Conservation (phyloP, 2,797 vertebrate species). For the Nannoperca obscura region DNA sequence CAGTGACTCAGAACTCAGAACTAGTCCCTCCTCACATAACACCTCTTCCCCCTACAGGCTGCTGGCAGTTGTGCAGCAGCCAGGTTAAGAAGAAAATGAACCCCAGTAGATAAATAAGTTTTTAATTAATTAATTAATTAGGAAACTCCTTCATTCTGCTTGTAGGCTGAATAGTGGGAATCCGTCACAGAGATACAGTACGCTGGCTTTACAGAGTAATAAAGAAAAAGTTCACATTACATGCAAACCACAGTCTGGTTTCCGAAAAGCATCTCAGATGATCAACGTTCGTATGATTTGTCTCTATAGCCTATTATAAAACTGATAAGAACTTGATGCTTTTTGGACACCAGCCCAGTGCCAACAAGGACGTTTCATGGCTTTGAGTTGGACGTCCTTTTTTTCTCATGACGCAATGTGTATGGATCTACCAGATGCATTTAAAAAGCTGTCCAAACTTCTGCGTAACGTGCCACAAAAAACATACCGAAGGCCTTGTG, state of each 20-base stretch:
- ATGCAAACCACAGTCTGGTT: conserved; percentile 39
- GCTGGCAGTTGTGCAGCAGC: conserved; percentile 54
- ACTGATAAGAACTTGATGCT: conserved; percentile 21
- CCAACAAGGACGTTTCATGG: conserved; percentile 30
- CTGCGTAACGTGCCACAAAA: not conserved
- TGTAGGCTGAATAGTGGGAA: conserved; percentile 33
- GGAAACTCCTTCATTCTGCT: conserved; percentile 38
- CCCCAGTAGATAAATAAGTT: conserved; percentile 18
- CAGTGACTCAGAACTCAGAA: conserved; percentile 70
- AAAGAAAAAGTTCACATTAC: not conserved
- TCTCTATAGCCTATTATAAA: conserved; percentile 1
- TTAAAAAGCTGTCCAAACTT: conserved; percentile 8
- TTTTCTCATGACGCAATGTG: conserved; percentile 39
- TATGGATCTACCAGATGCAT: conserved; percentile 68
- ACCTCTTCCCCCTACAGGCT: conserved; percentile 69
- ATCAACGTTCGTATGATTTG: not conserved
- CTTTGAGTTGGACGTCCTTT: conserved; percentile 41
- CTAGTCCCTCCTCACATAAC: conserved; percentile 55
- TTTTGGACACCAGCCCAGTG: conserved; percentile 38
- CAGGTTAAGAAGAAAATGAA: conserved; percentile 14
- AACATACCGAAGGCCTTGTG: not conserved
- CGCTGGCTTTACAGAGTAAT: conserved; percentile 29
- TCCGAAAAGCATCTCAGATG: conserved; percentile 45
- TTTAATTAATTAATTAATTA: conserved; percentile 13
- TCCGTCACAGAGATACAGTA: conserved; percentile 20